Evolutionary conservation across 2,797 vertebrate species (phyloP).

Genomic region (Dicrostonyx torquatus): DNA sequence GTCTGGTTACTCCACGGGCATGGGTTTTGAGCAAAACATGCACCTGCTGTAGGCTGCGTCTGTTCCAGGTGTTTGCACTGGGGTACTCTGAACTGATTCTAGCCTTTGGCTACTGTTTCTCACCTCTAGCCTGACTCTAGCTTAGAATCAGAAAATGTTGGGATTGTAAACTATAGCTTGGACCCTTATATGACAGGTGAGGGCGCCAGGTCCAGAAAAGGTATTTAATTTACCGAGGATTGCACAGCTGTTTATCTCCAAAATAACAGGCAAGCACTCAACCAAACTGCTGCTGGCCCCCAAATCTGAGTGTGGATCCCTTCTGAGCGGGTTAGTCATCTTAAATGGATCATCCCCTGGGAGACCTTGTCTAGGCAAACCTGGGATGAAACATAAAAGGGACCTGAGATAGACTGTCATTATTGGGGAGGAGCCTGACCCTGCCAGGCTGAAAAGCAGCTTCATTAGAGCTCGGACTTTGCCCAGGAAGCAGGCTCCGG

Average conservation of each 20-base stretch:
- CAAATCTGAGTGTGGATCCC: not conserved
- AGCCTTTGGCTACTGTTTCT: not conserved
- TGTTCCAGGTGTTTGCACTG: not conserved
- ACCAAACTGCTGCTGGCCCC: not conserved
- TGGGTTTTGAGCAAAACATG: not conserved
- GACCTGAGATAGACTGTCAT: constrained; percentile 45
- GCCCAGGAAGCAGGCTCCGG: constrained; percentile 3
- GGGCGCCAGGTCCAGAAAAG: not conserved
- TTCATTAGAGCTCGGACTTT: not conserved
- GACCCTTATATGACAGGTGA: not conserved
- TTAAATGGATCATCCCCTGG: not conserved
- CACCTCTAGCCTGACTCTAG: not conserved
- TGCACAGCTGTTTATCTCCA: not conserved
- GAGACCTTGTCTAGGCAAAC: constrained; percentile 23
- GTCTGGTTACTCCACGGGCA: not conserved
- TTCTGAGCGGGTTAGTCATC: not conserved
- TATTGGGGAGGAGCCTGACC: constrained; percentile 65
- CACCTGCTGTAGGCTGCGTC: not conserved
- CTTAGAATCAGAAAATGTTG: constrained; percentile 24
- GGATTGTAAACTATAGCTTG: not conserved
- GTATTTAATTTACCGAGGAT: not conserved
- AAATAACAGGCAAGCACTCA: not conserved
- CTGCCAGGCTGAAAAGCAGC: constrained; percentile 43
- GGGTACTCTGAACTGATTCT: not conserved
- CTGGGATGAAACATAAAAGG: constrained; percentile 63